Conservation (phyloP, 2,113 vertebrate genomes). For the Amazona vittata region DNA sequence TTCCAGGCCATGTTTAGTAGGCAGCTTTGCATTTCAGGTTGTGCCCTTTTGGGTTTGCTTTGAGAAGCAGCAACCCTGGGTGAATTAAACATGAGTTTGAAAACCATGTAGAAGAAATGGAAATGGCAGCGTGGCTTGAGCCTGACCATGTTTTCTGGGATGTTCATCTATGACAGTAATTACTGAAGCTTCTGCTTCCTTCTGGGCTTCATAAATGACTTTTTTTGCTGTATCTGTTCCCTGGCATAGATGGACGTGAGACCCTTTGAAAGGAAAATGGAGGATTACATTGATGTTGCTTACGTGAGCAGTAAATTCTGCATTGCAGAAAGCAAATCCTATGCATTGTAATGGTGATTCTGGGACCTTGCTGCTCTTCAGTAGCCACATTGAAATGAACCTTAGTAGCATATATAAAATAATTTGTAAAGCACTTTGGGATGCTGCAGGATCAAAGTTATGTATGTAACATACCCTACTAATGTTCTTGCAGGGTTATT, state of each 20-base stretch:
- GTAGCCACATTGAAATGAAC: not conserved
- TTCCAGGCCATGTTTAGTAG: not conserved
- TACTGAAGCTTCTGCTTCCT: not conserved
- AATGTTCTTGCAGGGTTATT: conserved; percentile 4
- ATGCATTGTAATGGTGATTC: not conserved
- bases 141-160: not conserved
- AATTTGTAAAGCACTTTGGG: not conserved
- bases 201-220: not conserved
- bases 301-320: not conserved
- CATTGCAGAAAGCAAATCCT: not conserved
- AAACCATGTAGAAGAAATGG: not conserved
- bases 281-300: not conserved
- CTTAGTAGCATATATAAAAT: not conserved
- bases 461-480: not conserved
- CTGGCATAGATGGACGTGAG: not conserved
- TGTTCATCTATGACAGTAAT: not conserved
- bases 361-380: not conserved
- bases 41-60: not conserved
- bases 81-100: not conserved
- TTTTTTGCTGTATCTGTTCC: not conserved
- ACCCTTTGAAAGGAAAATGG: not conserved
- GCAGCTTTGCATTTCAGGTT: conserved; percentile 3
- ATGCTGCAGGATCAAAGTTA: not conserved
- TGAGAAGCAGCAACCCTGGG: not conserved
- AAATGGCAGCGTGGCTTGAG: not conserved